Evolutionary conservation across 1,140 invertebrate species (phyloP), one percentile per base, ranked within the genome.

Genomic region (Leptonema lineaticorne): DNA sequence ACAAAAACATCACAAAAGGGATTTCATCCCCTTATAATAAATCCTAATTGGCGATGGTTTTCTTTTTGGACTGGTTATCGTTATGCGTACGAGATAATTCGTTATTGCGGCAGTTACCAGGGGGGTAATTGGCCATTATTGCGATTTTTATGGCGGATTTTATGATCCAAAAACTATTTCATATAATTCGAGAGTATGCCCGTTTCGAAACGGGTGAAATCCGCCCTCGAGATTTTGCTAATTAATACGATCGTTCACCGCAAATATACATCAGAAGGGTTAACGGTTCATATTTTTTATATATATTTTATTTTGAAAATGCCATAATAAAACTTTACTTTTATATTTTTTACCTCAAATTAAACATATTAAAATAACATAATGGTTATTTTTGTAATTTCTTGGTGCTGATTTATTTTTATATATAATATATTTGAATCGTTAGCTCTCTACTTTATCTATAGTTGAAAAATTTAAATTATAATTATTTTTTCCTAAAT

Each of bases 131-230:
- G 71, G 65, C 68, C 71, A 66, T 73, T 73, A 73, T 73, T 68
- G 71, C 68, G 65, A 73, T 73, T 73, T 73, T 73, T 73, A 73
- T 73, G 71, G 71, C 68, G 50, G 53, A 70, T 73, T 73, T 73
- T 73, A 73, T 73, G 71, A 73, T 73, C 71, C 68, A 68, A 73
- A 68, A 73, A 73, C 71, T 73, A 73, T 73, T 73, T 68, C 30
- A 27, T n/a, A n/a, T n/a, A n/a, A n/a, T n/a, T n/a, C n/a, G n/a
- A n/a, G n/a, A n/a, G 45, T 14, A 41, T 33, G 27, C 60, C 22
- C 57, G 63, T 24, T 24, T 22, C 18, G 9, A 24, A 37, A 14
- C 53, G 33, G n/a, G 22, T n/a, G 41, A 28, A 14, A 18, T 20
- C 20, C 28, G 30, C 71, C 71, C 64, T 58, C 56, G 24, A 50